Conservation (phyloP, 2,888 invertebrate genomes). For the Lithophane socia region DNA sequence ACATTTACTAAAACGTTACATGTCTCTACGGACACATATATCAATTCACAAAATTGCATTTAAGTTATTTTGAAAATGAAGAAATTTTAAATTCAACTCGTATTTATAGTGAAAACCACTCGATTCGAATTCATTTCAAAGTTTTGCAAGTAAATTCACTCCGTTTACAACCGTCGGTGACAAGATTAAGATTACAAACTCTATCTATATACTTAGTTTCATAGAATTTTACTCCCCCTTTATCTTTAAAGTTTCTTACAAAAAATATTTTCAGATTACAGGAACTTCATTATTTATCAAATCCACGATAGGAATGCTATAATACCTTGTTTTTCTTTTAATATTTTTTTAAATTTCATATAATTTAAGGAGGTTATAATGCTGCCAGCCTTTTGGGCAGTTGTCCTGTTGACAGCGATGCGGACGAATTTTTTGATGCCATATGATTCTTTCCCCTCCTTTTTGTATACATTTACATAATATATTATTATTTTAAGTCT, state of each 20-base stretch:
- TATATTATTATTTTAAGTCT: too few species aligned
- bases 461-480: too few species aligned
- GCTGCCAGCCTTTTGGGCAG: too few species aligned
- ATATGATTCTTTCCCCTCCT: too few species aligned
- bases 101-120: conserved; percentile 57
- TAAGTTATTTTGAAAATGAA: background rate
- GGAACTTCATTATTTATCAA: conserved; percentile 25
- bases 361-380: too few species aligned
- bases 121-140: conserved; percentile 51
- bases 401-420: too few species aligned
- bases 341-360: too few species aligned
- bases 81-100: conserved; percentile 13
- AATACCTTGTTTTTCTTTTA: background rate
- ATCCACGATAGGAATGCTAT: background rate
- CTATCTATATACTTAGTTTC: conserved; percentile 50
- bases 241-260: conserved; percentile 26
- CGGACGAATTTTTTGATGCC: too few species aligned
- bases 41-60: conserved; percentile 13
- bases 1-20: background rate
- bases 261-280: conserved; percentile 33
- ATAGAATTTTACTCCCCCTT: conserved; percentile 35
- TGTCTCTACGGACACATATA: conserved; percentile 1
- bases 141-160: conserved; percentile 60
- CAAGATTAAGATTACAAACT: conserved; percentile 55
- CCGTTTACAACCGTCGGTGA: conserved; percentile 49